Evolutionary conservation across 2,797 vertebrate genomes (phyloP), one percentile per base, ranked within the genome.

Genomic region (Tenualosa thibaudeaui): DNA sequence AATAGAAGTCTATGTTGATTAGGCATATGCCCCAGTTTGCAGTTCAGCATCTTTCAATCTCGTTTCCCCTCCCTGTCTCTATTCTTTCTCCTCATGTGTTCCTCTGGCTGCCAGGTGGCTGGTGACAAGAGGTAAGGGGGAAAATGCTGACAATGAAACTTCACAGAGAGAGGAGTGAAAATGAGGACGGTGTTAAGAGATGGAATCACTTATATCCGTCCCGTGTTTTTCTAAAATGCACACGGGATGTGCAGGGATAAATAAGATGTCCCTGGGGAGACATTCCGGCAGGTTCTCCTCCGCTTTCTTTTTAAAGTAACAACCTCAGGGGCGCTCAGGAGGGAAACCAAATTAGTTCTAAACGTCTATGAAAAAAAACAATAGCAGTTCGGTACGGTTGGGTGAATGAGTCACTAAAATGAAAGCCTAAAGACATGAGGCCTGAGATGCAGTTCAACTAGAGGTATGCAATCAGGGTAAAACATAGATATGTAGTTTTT

Each of bases 121-220:
- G 58, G 85, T 87, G 83, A 88, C 86, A 84, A n/a, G 37, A n/a
- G 26, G 37, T 24, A 58, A 60, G 58, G 19, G 81, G 83, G 71
- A 87, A 87, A 86, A 60, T 75, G 85, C 85, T 89, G 88, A 88
- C 87, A 88, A 84, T 88, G 83, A 84, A 81, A 62, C 71, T 31
- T 50, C 37, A 75, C 51, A 85, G 86, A 85, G 86, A 85, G 86
- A 53, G 83, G 60, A 24, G 85, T 82, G 50, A 81, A 46, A 78
- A 78, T 46, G 71, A 78, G 71, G 71, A 78, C 71, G 7, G 40
- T 22, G 71, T 78, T 78, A 46, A 46, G 71, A 78, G 71, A 40
- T 17, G 40, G 68, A 78, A 46, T 78, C 71, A 78, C 71, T 78
- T 78, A 78, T 46, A 22, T 46, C 17, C 71, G 50, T 51, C 43